Percentiles rank a stretch among this genome's conserved stretches.
Evolutionary conservation across 2,113 vertebrate genomes (phyloP).

Genomic region (Alethe castanea): DNA sequence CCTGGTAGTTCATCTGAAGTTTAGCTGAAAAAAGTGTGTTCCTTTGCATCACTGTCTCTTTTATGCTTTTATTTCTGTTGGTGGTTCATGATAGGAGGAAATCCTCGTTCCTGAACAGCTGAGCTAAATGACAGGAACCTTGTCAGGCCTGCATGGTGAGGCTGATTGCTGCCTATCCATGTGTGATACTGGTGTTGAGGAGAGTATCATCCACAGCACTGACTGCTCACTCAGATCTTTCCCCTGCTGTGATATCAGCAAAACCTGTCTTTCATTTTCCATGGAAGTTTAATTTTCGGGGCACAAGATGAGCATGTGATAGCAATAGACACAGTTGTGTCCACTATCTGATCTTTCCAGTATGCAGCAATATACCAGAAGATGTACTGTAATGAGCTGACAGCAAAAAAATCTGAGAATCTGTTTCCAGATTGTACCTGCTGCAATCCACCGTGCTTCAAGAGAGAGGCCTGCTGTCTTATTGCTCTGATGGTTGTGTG

Average conservation of each 20-base stretch:
- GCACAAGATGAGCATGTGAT: not conserved
- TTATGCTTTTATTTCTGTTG: not conserved
- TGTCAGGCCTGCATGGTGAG: not conserved
- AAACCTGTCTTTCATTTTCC: not conserved
- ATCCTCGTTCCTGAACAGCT: rapidly evolving
- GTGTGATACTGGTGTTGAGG: not conserved
- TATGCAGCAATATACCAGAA: not conserved
- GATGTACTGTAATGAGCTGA: not conserved
- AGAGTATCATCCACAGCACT: rapidly evolving
- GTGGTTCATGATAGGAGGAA: not conserved
- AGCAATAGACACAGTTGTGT: not conserved
- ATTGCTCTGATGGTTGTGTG: not conserved
- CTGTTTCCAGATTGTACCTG: rapidly evolving
- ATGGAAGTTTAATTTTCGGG: not conserved
- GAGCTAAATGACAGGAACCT: not conserved
- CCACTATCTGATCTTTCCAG: not conserved
- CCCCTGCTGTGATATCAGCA: not conserved
- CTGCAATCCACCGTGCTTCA: not conserved
- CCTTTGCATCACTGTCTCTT: not conserved
- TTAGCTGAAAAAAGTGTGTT: not conserved
- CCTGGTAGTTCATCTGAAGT: not conserved
- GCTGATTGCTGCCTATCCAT: not conserved
- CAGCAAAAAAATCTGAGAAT: not conserved
- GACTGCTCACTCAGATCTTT: not conserved
- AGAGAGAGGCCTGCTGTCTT: not conserved